Percentiles rank a stretch among this genome's conserved stretches.
Conservation (phyloP, 2,797 vertebrate genomes). For the Lithobates sylvaticus region DNA sequence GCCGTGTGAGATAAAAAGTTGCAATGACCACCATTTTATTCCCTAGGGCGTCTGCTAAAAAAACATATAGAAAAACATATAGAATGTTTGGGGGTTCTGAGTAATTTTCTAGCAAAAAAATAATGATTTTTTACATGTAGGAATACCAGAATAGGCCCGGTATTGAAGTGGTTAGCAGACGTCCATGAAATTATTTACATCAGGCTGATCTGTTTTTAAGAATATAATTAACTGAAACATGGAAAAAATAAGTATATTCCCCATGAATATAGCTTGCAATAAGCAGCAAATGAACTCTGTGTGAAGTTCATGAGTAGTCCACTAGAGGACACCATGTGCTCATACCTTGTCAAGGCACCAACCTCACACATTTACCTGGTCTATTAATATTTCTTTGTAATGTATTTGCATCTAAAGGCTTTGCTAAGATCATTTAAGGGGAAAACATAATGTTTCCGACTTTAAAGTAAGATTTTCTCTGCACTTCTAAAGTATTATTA, state of each 20-base stretch:
- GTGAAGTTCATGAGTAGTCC: not conserved
- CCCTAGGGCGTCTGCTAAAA: too few species aligned
- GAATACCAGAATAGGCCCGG: too few species aligned
- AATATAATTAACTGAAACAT: too few species aligned
- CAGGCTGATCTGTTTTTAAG: not conserved
- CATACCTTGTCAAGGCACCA: not conserved
- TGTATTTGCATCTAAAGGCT: not conserved
- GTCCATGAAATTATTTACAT: not conserved
- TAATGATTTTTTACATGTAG: too few species aligned
- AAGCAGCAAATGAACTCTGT: not conserved
- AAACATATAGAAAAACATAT: too few species aligned
- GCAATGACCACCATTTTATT: too few species aligned
- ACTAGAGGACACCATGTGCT: not conserved
- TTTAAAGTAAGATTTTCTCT: not conserved
- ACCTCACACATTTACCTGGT: not conserved
- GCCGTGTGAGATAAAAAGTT: too few species aligned
- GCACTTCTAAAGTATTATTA: not conserved
- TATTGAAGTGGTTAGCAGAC: too few species aligned
- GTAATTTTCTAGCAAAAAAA: too few species aligned
- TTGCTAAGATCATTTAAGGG: not conserved
- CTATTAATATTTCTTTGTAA: not conserved
- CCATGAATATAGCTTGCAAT: too few species aligned
- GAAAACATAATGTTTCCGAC: not conserved
- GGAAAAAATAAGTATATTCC: too few species aligned
- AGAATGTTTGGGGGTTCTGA: too few species aligned